Base-by-base conservation (phyloP, 1,140 invertebrate species). In the Hylaeus anthracinus region DNA sequence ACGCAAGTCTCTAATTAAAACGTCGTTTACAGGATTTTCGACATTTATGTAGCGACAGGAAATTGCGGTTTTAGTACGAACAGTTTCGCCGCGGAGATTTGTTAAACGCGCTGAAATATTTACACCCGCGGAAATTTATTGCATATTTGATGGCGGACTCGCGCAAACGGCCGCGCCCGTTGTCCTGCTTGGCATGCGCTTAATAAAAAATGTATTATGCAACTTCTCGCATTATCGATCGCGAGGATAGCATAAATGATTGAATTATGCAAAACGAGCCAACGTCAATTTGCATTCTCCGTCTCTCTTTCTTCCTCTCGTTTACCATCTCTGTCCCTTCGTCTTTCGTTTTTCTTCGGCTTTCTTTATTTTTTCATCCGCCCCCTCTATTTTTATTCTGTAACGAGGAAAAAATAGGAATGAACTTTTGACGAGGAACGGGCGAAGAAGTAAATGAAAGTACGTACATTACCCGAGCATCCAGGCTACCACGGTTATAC, bases 1-100 rank as follows among this genome's bases (percentile, higher is more conserved):
- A 58, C 60, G 74, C 66, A 69, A 78, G 79, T 85, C 86, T 83
- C 76, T 83, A 88, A 88, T 88, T 88, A 88, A 88, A 87, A 88
- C 83, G 79, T 88, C 83, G 73, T 87, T 81, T 83, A 77, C 74
- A 78, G 82, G 86, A 88, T 86, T 87, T 84, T 87, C 82, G 74
- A 87, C 82, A 84, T 87, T 86, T 84, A 86, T 79, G 58, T 86
- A 81, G 78, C 70, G 73, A 75, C 78, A 77, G 86, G 71, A 87
- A 87, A 87, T 81, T 87, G 81, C 82, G 85, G 85, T 70, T 79
- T 75, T 72, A 67, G 67, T 63, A 76, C 76, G 65, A 45, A 60
- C 56, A 55, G 61, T 65, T 26, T 37, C 53, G 73, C 26, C 43
- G 56, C 71, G 63, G 61, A 72, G 78, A 86, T 86, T 83, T 85